Evolutionary conservation across 2,888 invertebrate species (phyloP).

Genomic region (Melanargia galathea): DNA sequence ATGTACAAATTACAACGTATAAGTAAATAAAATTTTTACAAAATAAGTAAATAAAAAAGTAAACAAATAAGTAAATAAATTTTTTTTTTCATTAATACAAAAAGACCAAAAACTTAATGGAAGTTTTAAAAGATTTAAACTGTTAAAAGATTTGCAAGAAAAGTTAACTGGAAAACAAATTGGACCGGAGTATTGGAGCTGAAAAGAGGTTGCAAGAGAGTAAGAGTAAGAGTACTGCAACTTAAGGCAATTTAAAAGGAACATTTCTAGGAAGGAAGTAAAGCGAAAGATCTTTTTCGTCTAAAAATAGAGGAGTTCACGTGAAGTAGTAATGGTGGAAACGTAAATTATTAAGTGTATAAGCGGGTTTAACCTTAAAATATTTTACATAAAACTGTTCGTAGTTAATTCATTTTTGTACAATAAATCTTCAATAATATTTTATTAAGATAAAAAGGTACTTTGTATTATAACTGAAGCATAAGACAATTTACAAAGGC

Average conservation of each 20-base stretch:
- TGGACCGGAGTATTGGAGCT: background rate
- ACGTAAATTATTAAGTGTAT: background rate
- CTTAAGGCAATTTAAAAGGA: slow-evolving; percentile 1
- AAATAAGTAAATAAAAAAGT: too few species aligned
- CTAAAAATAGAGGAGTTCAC: background rate
- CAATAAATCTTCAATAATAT: too few species aligned
- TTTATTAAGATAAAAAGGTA: background rate
- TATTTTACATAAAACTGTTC: too few species aligned
- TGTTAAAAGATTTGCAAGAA: background rate
- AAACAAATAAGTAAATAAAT: too few species aligned
- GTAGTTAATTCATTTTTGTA: too few species aligned
- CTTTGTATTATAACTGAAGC: slow-evolving; percentile 7
- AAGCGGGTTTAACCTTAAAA: too few species aligned
- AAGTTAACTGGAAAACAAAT: background rate
- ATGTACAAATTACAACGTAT: too few species aligned
- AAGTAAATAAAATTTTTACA: too few species aligned
- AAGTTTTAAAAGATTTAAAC: background rate
- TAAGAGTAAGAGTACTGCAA: background rate
- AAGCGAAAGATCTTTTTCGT: slow-evolving; percentile 1
- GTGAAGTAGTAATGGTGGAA: background rate
- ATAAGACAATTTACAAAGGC: slow-evolving; percentile 12
- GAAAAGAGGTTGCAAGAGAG: background rate
- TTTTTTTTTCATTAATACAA: background rate
- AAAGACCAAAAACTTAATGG: background rate
- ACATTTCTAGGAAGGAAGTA: background rate